Base-by-base conservation (phyloP, 2,888 invertebrate species). In the Dyspetes luteomarginatus region DNA sequence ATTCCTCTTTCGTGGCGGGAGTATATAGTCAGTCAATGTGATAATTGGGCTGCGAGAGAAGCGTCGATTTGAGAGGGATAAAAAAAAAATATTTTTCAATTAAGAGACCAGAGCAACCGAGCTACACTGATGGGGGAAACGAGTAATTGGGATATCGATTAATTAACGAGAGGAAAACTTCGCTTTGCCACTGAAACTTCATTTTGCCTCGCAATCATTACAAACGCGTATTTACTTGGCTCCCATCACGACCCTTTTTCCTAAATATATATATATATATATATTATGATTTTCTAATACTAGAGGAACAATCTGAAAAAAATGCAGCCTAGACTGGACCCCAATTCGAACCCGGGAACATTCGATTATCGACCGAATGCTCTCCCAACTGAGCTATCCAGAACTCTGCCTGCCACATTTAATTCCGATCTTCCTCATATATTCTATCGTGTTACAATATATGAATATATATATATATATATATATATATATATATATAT, bases 101-200 rank as follows among this genome's bases (percentile, higher is more conserved):
- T 45, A 71, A 26, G 45, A 41, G 62, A 15, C 15, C 28, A 4
- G 26, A 55, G 24, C n/a, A 45, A 5, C 1, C 48, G 48, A 2
- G 48, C n/a, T n/a, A 48, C 15, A 48, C 12, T 19, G 48, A 19
- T 36, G n/a, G n/a, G 22, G n/a, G 30, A 24, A 30, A 17, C 22
- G 58, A 65, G 60, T 72, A 76, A 76, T 80, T 80, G 75, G 71
- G 30, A 80, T 76, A 60, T 72, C 58, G 60, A 36, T 62, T 80
- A 80, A 80, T 80, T 75, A 67, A 67, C 75, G 75, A 80, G 41
- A 73, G 52, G 28, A 52, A 64, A n/a, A 4, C 24, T 45, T 15
- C 36, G 7, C 60, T 52, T 28, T 45, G 45, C 9, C 17, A 30
- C 48, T 28, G 26, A 43, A 24, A 26, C 65, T 65, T 12, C 36